Conservation (phyloP, 2,113 vertebrate species). For the Phaethornis superciliosus region DNA sequence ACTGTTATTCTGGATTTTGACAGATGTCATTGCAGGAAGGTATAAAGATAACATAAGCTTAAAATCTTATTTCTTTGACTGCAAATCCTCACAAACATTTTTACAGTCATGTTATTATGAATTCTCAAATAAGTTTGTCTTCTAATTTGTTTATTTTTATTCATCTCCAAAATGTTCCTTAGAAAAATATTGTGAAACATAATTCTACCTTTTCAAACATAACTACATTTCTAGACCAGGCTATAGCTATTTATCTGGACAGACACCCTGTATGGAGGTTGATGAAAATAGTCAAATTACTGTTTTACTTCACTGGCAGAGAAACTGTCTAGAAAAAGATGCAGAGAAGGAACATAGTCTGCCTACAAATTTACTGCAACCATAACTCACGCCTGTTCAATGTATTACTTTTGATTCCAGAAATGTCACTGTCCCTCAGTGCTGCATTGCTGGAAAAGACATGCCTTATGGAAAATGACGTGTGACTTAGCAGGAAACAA, state of each 20-base stretch:
- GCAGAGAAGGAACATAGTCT: neutral
- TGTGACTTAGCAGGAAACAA: neutral
- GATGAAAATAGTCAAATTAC: neutral
- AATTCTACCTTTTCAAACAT: neutral
- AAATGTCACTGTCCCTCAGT: rapidly evolving
- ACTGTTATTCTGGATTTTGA: neutral
- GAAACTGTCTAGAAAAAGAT: neutral
- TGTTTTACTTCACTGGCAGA: neutral
- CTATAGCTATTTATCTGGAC: neutral
- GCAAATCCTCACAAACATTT: neutral
- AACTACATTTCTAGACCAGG: neutral
- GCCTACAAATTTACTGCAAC: neutral
- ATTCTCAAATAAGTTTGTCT: neutral
- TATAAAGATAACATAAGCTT: neutral
- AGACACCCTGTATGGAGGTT: neutral
- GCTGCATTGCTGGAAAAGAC: neutral
- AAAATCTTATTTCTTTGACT: neutral
- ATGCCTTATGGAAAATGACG: neutral
- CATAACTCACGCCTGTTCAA: rapidly evolving
- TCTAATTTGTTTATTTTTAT: neutral
- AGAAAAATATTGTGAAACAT: neutral
- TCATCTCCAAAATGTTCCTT: neutral
- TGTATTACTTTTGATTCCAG: neutral
- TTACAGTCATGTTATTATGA: neutral
- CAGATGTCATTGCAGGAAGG: neutral